Base-by-base conservation (phyloP, 53 echinoderm and acorn worm species). In the Patiria pectinifera region DNA sequence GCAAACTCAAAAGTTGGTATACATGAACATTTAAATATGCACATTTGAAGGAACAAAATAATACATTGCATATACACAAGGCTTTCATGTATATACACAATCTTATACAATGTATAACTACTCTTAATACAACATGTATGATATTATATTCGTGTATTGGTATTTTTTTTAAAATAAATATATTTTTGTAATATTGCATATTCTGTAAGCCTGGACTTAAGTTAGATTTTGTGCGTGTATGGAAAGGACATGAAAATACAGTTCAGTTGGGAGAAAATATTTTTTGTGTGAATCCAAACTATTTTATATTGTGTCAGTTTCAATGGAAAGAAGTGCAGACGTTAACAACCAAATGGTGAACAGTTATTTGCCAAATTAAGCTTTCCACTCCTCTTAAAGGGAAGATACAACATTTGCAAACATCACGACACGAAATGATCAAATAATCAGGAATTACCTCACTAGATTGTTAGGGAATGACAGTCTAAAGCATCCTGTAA, bases 131-230 rank as follows among this genome's bases (percentile, higher is more conserved):
- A 66, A 18, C 66, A 66, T 66, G 66, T 66, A 16, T 4, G 1
- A 18, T 66, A 66, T 66, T 66, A 66, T 66, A 66, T 66, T 15
- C 66, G 23, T 22, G 10, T 6, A 53, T 53, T 76, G 72, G 35
- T 23, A 59, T 76, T 74, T 74, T 87, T 87, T 87, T 72, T 87
- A 87, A 22, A 22, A 48, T 49, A 75, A 47, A 58, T 87, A 72
- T 87, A 72, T 87, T 87, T 87, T 71, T 87, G 71, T 87, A 87
- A 87, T 85, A 45, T 45, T 70, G 46, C 70, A 70, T 69, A 71
- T 43, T 18, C 26, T 53, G 72, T 69, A 26, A 9, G 78, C 7
- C 14, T 48, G 6, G 46, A 45, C 0, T 13, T 13, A 48, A 13
- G 10, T 4, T 43, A 26, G 3, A 24, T 4, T 26, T 4, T 11